These are phyloP conservation scores for Pachypanchax playfairii DNA, from an alignment of 2,113 vertebrate genomes.

Conservation along the genomic window DNA sequence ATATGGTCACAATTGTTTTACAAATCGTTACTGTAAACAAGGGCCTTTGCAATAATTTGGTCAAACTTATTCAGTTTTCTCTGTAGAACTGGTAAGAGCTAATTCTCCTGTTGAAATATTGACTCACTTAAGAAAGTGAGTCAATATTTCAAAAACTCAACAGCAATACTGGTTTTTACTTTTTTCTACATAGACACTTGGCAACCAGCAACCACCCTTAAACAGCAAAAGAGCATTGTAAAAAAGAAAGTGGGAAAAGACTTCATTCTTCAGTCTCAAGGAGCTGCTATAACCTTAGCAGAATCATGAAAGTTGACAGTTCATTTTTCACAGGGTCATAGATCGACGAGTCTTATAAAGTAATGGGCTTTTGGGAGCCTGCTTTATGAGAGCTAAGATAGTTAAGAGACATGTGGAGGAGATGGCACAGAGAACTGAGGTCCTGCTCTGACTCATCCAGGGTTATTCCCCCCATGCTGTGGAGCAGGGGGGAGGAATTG, in stretches of 20 bases:
- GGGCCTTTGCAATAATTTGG: neutral
- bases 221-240: conserved; percentile 69
- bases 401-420: conserved; percentile 83
- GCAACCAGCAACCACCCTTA: conserved; percentile 31
- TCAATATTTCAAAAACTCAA: conserved; percentile 21
- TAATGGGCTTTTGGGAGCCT: conserved; percentile 84
- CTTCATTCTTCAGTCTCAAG: conserved; percentile 73
- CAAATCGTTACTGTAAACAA: neutral
- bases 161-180: conserved; percentile 31
- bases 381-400: conserved; percentile 86
- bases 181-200: conserved; percentile 38
- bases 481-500: conserved; percentile 67
- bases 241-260: conserved; percentile 44
- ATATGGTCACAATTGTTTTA: neutral
- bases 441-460: conserved; percentile 78
- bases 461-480: conserved; percentile 77
- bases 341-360: conserved; percentile 83
- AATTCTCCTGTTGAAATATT: conserved; percentile 1
- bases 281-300: conserved; percentile 82
- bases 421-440: conserved; percentile 78
- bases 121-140: neutral
- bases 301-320: conserved; percentile 87
- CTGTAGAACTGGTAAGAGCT: neutral
- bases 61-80: neutral
- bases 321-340: conserved; percentile 86